Percentiles rank a stretch among this genome's conserved stretches.
Conservation (phyloP, 2,797 vertebrate species). For the Steatocranus sp. region DNA sequence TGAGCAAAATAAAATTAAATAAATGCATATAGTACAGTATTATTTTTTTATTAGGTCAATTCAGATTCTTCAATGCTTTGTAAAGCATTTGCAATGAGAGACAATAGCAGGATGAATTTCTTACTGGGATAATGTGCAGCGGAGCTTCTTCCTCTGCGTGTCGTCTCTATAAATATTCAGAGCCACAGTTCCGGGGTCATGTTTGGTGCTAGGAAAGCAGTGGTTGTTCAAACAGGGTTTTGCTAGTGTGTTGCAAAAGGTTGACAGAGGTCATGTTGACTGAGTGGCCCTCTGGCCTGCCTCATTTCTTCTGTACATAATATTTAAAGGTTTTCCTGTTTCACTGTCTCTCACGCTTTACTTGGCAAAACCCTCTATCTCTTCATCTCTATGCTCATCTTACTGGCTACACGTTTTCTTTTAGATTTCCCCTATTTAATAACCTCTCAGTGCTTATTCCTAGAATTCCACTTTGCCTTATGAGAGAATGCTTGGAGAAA, state of each 20-base stretch:
- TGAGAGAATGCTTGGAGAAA: neutral
- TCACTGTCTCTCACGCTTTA: neutral
- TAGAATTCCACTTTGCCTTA: neutral
- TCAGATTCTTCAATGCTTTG: conserved; percentile 52
- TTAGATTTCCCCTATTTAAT: neutral
- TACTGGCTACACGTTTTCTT: neutral
- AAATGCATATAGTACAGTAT: conserved; percentile 19
- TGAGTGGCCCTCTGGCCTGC: conserved; percentile 1
- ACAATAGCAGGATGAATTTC: conserved; percentile 35
- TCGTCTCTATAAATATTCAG: conserved; percentile 56
- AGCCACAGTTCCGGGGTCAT: conserved; percentile 5
- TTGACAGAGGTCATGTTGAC: conserved; percentile 30
- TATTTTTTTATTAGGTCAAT: conserved; percentile 22
- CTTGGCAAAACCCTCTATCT: neutral
- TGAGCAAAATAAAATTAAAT: conserved; percentile 28
- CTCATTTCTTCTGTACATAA: conserved; percentile 17
- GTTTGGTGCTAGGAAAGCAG: conserved; percentile 12
- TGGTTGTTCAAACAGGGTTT: conserved; percentile 42
- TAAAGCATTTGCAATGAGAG: conserved; percentile 30
- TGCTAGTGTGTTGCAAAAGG: conserved; percentile 13
- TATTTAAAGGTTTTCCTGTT: neutral
- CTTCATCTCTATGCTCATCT: neutral
- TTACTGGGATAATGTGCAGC: conserved; percentile 52
- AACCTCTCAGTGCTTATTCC: neutral
- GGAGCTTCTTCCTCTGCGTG: conserved; percentile 29